phyloP scores from a whole-genome alignment of 2,797 vertebrate species.

The Erithacus rubecula region DNA sequence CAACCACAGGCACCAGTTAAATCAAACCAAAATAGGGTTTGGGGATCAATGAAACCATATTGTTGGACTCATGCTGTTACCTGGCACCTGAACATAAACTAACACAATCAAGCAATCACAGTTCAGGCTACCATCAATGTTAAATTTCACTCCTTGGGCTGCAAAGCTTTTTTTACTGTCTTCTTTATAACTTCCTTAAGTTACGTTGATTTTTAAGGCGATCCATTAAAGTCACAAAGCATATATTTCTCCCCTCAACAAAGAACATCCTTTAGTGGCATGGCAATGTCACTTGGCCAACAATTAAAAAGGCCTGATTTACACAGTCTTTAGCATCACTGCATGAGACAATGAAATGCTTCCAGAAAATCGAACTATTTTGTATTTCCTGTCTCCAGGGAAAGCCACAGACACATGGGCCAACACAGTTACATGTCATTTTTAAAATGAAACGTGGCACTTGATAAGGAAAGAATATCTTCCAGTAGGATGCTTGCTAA shows the following conservation, averaged over 20 bases:
- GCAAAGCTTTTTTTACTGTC: not conserved
- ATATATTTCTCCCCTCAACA: not conserved
- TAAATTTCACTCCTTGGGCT: not conserved
- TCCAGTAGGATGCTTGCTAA: not conserved
- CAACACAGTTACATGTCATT: not conserved
- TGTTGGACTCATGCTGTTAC: not conserved
- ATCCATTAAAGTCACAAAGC: not conserved
- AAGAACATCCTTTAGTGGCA: not conserved
- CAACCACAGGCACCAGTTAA: not conserved
- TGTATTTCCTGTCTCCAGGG: slow-evolving; percentile 1
- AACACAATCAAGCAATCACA: not conserved
- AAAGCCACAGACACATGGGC: not conserved
- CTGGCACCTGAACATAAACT: not conserved
- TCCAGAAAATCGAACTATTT: not conserved
- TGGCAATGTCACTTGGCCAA: not conserved
- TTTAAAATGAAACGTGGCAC: slow-evolving; percentile 19
- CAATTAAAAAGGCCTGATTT: not conserved
- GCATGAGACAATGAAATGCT: not conserved
- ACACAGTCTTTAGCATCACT: not conserved
- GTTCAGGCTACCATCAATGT: not conserved
- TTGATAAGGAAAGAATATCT: slow-evolving; percentile 3
- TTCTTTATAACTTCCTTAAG: not conserved
- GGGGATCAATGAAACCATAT: not conserved
- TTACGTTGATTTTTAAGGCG: not conserved
- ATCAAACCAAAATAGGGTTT: not conserved